Base-by-base conservation (phyloP, 2,797 vertebrate genomes). In the Cossypha caffra region DNA sequence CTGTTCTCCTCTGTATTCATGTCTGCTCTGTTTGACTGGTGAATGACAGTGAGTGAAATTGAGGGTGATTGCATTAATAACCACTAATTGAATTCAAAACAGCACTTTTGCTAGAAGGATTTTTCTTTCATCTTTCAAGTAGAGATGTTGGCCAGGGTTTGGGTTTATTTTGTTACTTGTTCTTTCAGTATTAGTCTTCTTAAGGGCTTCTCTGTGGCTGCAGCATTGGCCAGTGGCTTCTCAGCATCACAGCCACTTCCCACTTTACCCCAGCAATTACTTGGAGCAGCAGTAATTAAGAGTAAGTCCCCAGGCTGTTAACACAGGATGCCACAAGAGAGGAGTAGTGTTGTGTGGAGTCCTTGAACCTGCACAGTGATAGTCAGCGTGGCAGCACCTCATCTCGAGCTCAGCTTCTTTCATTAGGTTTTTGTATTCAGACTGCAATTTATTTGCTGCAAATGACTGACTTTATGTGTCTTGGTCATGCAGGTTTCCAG, bases 291-390 rank as follows among this genome's bases (percentile, higher is more conserved):
- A 57, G 35, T 52, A 75, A 86, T 50, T 37, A 78, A 29, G 19
- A 58, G 11, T 8, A 55, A 48, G 23, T 6, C 16, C 50, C 9
- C 54, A 54, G 25, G 18, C 20, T 61, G 43, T 51, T 81, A 31
- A 43, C 35, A 26, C 0, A 1, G 31, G 18, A 45, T 55, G 19
- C 16, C 37, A 1, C 2, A 25, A 13, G 19, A 64, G 37, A 42
- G 13, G 11, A 14, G 19, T 11, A 24, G 38, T 59, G 37, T 10
- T 38, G 19, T 76, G 43, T 62, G 28, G 18, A 82, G 52, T 55
- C 47, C 28, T 78, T 82, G 66, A 69, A 58, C 33, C 72, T 54
- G 12, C 9, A n/a, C n/a, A 16, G 0, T 50, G 63, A 14, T 51
- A 7, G 31, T 57, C 73, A 45, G 58, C 19, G 31, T 74, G 57